Evolutionary conservation across 1,140 invertebrate genomes (phyloP).

Genomic region (Cheumatopsyche charites): DNA sequence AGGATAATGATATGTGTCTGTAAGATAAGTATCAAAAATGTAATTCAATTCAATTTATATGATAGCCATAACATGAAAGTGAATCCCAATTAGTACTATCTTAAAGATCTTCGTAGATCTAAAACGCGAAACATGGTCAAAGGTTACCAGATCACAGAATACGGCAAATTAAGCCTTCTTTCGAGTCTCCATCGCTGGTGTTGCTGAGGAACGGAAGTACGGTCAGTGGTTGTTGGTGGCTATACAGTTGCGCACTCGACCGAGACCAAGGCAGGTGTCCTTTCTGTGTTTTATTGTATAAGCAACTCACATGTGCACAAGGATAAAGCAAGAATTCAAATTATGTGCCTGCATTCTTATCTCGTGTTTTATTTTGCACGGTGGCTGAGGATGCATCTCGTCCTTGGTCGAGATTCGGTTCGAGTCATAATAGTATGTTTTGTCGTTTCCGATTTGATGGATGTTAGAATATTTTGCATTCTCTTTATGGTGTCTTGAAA

Average conservation of each 20-base stretch:
- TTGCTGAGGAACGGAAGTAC: constrained; percentile 31
- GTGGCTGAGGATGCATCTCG: too few species aligned
- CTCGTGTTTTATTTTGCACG: constrained; percentile 9
- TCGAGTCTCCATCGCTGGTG: constrained; percentile 23
- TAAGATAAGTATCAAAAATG: too few species aligned
- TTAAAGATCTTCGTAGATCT: not conserved
- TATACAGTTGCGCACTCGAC: constrained; percentile 15
- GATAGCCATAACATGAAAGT: too few species aligned
- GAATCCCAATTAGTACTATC: too few species aligned
- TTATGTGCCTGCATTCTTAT: too few species aligned
- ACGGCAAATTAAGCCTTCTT: not conserved
- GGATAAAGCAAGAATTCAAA: not conserved
- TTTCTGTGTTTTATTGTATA: not conserved
- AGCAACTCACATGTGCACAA: not conserved
- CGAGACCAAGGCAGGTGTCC: constrained; percentile 17
- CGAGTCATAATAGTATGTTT: too few species aligned
- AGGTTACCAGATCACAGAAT: not conserved
- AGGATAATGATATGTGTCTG: too few species aligned
- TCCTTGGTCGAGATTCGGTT: too few species aligned
- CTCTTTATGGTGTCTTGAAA: too few species aligned
- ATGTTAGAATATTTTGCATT: too few species aligned
- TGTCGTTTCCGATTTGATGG: too few species aligned
- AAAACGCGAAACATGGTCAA: constrained; percentile 3
- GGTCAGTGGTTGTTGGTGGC: constrained; percentile 27
- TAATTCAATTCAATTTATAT: too few species aligned